These are phyloP conservation scores for Motacilla tschutschensis DNA, from an alignment of 2,113 vertebrate species.

Conservation along the genomic window DNA sequence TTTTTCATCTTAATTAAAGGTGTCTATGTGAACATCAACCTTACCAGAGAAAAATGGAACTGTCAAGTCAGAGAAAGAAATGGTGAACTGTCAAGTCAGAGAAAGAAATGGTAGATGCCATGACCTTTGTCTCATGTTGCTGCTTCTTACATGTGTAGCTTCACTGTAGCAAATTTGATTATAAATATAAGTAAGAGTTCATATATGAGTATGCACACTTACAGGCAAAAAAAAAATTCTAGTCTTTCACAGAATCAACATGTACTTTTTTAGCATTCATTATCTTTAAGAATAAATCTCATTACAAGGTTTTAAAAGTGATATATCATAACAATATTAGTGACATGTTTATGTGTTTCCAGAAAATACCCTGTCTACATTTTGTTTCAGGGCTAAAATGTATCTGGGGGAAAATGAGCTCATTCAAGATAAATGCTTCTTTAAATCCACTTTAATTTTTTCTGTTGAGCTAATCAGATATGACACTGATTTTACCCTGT, in stretches of 20 bases:
- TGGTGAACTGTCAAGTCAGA: background rate
- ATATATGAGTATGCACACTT: background rate
- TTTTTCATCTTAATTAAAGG: conserved; percentile 32
- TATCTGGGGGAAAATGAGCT: background rate
- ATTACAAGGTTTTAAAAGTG: background rate
- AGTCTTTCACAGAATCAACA: background rate
- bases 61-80: conserved; percentile 5
- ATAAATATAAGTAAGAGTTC: background rate
- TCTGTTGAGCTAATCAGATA: conserved; percentile 53
- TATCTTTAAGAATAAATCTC: background rate
- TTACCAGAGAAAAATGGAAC: conserved; percentile 27
- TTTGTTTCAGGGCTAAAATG: background rate
- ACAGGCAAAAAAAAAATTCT: background rate
- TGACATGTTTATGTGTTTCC: background rate
- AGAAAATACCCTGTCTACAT: background rate
- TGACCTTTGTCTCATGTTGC: background rate
- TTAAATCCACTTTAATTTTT: conserved; percentile 25
- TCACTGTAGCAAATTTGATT: background rate
- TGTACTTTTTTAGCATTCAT: background rate
- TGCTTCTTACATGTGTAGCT: background rate
- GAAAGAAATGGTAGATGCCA: background rate
- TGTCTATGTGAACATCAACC: conserved; percentile 3
- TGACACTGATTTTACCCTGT: conserved; percentile 66
- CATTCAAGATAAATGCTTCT: conserved; percentile 46
- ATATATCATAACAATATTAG: background rate